Conservation (phyloP, 2,888 invertebrate species). For the Villa cingulata region DNA sequence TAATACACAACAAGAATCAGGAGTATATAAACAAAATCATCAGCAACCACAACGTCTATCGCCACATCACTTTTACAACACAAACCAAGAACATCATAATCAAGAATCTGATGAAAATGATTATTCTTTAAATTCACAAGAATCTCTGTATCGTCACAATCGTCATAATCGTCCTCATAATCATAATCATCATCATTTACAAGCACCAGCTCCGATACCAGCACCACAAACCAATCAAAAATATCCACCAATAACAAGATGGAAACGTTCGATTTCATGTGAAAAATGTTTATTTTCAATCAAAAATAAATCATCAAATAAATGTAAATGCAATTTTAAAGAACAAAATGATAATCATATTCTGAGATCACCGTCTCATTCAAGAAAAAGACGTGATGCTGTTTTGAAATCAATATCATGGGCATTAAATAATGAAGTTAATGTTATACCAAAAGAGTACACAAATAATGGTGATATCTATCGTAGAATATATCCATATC, state of each 20-base stretch:
- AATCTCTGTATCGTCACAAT: not conserved
- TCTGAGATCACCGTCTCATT: not conserved
- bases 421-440: conserved; percentile 2
- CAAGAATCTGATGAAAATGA: not conserved
- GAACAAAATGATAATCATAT: not conserved
- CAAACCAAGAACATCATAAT: not conserved
- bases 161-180: too few relatives aligned
- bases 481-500: not conserved
- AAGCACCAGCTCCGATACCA: not conserved
- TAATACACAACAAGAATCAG: not conserved
- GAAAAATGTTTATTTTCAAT: not conserved
- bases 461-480: not conserved
- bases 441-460: not conserved
- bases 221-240: not conserved
- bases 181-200: too few relatives aligned
- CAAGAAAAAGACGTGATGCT: conserved; percentile 1
- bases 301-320: not conserved
- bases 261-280: not conserved
- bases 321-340: not conserved
- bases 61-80: not conserved
- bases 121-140: not conserved
- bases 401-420: conserved; percentile 2
- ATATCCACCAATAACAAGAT: not conserved
- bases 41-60: too few relatives aligned
- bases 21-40: not conserved